Percentiles rank a stretch among this genome's conserved stretches.
These are phyloP conservation scores for Hemicordylus capensis DNA, from an alignment of 2,113 vertebrate species.

Conservation along the genomic window DNA sequence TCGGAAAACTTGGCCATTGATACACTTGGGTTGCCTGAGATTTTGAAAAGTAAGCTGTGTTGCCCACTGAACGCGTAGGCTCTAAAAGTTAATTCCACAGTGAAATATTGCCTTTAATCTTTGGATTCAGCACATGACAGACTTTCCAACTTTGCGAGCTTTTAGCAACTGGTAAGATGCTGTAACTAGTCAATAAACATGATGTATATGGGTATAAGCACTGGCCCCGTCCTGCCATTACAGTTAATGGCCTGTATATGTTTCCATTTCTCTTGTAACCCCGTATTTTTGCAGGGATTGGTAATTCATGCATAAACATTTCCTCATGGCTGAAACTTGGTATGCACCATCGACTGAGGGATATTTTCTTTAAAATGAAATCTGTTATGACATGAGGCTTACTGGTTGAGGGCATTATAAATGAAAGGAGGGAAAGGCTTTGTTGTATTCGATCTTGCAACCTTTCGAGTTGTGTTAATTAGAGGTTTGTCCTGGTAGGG, in stretches of 20 bases:
- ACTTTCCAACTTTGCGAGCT: constrained; percentile 45
- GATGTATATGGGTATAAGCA: constrained; percentile 10
- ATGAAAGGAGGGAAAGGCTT: constrained; percentile 8
- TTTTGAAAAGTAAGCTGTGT: constrained; percentile 47
- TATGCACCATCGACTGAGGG: background rate
- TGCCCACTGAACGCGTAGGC: constrained; percentile 40
- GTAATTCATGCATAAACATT: constrained; percentile 29
- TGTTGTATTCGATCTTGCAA: too few species aligned
- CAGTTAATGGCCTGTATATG: background rate
- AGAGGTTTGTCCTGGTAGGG: too few species aligned
- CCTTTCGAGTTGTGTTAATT: too few species aligned
- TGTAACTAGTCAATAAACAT: constrained; percentile 43
- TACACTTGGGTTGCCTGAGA: constrained; percentile 10
- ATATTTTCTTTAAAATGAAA: background rate
- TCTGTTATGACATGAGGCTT: constrained; percentile 10
- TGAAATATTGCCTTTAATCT: constrained; percentile 61
- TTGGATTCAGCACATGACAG: constrained; percentile 34
- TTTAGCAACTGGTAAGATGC: constrained; percentile 20
- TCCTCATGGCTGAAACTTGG: constrained; percentile 22
- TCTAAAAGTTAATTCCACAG: constrained; percentile 43
- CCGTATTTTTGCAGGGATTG: constrained; percentile 27
- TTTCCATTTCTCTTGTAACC: constrained; percentile 24
- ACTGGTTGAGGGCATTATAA: constrained; percentile 23
- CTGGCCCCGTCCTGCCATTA: background rate
- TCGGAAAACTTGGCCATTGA: constrained; percentile 40